Evolutionary conservation across 2,888 invertebrate genomes (phyloP).

Genomic region (Monoplex corrugatus): DNA sequence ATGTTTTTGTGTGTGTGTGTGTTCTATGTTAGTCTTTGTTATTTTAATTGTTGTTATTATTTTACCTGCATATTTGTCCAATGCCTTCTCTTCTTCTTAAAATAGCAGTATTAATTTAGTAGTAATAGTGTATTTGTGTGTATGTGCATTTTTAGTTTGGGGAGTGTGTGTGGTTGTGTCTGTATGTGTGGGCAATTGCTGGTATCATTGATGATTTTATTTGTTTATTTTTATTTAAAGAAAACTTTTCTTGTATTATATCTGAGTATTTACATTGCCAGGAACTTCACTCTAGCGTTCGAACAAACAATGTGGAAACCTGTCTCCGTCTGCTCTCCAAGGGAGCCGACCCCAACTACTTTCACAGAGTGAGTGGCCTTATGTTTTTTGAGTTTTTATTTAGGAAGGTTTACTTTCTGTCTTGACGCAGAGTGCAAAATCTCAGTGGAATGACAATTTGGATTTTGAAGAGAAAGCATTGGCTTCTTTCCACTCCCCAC

Average conservation of each 20-base stretch:
- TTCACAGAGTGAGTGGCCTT: slow-evolving; percentile 91
- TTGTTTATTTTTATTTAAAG: not conserved
- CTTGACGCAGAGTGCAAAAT: too few species aligned
- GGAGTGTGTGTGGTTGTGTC: too few species aligned
- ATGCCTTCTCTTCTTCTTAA: not conserved
- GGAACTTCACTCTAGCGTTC: slow-evolving; percentile 97
- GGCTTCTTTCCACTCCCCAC: too few species aligned
- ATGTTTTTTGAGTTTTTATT: too few species aligned
- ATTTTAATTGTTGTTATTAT: not conserved
- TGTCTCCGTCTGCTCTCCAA: slow-evolving; percentile 95
- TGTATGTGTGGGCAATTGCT: too few species aligned
- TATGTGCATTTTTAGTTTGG: too few species aligned
- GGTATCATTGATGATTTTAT: not conserved
- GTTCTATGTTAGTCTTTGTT: not conserved
- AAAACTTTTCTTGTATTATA: not conserved
- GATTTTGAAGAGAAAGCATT: too few species aligned
- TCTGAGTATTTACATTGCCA: slow-evolving; percentile 62
- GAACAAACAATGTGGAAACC: slow-evolving; percentile 96
- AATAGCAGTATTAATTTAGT: too few species aligned
- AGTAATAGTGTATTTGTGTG: too few species aligned
- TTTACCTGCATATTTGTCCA: not conserved
- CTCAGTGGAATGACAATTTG: too few species aligned
- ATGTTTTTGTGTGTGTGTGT: not conserved
- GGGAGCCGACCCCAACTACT: slow-evolving; percentile 97
- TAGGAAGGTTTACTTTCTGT: too few species aligned